Evolutionary conservation across 1,140 invertebrate species (phyloP), one percentile per base, ranked within the genome.

Genomic region (Rhopalosiphum padi): DNA sequence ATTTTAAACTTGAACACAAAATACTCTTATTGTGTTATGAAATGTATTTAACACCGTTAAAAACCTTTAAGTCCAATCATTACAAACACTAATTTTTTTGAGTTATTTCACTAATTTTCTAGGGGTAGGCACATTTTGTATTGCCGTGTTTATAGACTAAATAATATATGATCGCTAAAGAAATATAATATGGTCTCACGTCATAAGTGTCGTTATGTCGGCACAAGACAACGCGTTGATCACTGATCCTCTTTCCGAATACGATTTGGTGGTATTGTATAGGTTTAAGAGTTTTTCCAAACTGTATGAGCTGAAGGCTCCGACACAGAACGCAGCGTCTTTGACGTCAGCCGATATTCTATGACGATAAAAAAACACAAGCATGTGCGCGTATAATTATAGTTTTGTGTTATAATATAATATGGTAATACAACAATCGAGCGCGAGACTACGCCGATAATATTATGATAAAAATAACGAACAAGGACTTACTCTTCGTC

Each of bases 401-500:
- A 30, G 30, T 60, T 60, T 60, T 11, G 25, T 21, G 0, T 60
- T 11, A 30, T 25, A 60, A 25, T 60, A 60, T 53, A n/a, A n/a
- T n/a, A n/a, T n/a, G n/a, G n/a, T n/a, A n/a, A n/a, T n/a, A n/a
- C 7, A n/a, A 77, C 55, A 25, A 60, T 60, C 55, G 25, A 60
- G 37, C 18, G 6, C 18, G 22, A 41, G 18, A 82, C 11, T 4
- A 68, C 35, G 35, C n/a, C 18, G n/a, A 37, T 82, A 7, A 55
- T 25, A 86, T 41, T 41, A 87, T 87, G 18, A 22, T 88, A 51
- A 88, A 41, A 41, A n/a, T 22, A 23, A 55, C 25, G 7, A 90
- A 48, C 41, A 46, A 48, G 22, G 35, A 25, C 5, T 92, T 92
- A 92, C 90, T 92, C 77, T 92, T 92, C 90, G 35, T 46, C 90